Evolutionary conservation across 2,797 vertebrate species (phyloP), one percentile per base, ranked within the genome.

Genomic region (Microctenopoma stevenorrisi): DNA sequence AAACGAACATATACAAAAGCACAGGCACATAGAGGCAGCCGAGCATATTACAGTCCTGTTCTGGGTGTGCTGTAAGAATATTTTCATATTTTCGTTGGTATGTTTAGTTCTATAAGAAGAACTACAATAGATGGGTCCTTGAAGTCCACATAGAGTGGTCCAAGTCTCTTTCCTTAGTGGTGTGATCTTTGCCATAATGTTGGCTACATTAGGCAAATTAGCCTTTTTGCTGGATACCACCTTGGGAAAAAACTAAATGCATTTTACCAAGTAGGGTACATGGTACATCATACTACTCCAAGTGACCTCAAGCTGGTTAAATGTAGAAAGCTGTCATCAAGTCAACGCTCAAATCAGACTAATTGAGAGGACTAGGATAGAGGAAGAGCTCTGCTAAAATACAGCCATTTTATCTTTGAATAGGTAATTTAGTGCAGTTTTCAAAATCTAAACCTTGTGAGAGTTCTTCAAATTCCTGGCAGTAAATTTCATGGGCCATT

Each of bases 381-480:
- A 68, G 43, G 59, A 65, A 60, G 38, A 60, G 60, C 53, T 56
- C n/a, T 5, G 38, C 69, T 56, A 49, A 68, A 76, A 54, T 56
- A 50, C 0, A 18, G 16, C 16, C 7, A 38, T 68, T 62, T 70
- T 52, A 84, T 53, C 64, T 60, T 53, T 42, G 40, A 50, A 54
- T 57, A 4, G 44, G 28, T 58, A 18, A 75, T 78, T 77, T 60
- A 66, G 38, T 64, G 58, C 54, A 1, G 63, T 40, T 37, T 71
- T 25, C 26, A 71, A 69, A 83, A 43, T 16, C 5, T 77, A 48
- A 68, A 69, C 76, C 68, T 44, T 22, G 30, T 56, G 74, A 78
- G 75, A 84, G 73, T 61, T 59, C 64, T 35, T 72, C 46, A 66
- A 76, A 87, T 87, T 82, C 85, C 69, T 74, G 56, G 74, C 81